phyloP scores from a whole-genome alignment of 2,888 invertebrate genomes.

The Encarsia formosa region DNA sequence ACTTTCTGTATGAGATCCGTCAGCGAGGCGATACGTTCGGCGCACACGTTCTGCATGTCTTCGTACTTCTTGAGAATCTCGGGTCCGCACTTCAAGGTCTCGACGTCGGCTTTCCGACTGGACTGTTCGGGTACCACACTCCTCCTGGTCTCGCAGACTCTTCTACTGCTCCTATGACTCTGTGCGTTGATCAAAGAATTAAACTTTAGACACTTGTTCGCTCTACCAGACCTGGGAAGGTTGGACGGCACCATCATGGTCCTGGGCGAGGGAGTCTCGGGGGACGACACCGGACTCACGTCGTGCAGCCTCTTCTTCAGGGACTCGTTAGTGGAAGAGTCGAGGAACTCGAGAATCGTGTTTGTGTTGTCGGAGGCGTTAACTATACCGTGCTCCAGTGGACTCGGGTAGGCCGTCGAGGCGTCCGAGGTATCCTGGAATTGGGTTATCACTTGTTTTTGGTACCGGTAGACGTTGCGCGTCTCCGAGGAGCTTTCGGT shows the following conservation, averaged over 20 bases:
- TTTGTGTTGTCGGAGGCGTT: conserved; percentile 26
- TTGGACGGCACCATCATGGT: conserved; percentile 46
- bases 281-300: conserved; percentile 47
- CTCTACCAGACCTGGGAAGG: conserved; percentile 33
- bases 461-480: conserved; percentile 14
- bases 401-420: conserved; percentile 47
- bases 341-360: conserved; percentile 42
- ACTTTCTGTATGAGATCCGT: conserved; percentile 58
- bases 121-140: background rate
- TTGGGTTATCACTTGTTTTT: conserved; percentile 31
- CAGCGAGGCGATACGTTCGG: conserved; percentile 57
- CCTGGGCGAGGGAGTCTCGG: conserved; percentile 46
- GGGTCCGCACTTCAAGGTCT: conserved; percentile 35
- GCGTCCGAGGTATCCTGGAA: conserved; percentile 42
- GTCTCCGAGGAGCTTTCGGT: conserved; percentile 36
- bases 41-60: conserved; percentile 56
- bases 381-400: conserved; percentile 35
- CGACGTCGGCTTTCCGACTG: conserved; percentile 24
- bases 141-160: background rate
- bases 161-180: background rate
- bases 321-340: conserved; percentile 37
- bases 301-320: conserved; percentile 28
- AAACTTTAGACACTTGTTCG: conserved; percentile 33
- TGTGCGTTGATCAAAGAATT: conserved; percentile 3
- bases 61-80: conserved; percentile 50